Conservation (phyloP, 2,797 vertebrate genomes). For the Capromys pilorides region DNA sequence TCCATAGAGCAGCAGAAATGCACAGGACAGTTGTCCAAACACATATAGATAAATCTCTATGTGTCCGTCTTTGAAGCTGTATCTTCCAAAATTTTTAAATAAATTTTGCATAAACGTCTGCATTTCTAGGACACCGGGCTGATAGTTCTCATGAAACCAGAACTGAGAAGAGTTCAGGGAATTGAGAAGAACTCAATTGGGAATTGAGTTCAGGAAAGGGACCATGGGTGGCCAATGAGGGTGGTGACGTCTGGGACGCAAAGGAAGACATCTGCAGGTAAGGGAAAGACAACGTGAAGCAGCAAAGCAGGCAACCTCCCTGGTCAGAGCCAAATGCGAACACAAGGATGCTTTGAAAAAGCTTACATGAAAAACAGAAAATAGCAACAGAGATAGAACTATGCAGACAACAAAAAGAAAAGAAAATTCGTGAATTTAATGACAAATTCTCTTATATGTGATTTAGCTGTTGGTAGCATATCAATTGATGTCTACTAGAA, state of each 20-base stretch:
- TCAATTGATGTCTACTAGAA: neutral
- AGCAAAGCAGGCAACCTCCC: neutral
- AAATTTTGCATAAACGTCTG: neutral
- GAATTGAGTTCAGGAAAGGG: too few relatives aligned
- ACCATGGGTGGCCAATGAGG: neutral
- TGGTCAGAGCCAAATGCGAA: neutral
- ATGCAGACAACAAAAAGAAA: neutral
- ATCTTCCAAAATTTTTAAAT: neutral
- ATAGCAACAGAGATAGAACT: neutral
- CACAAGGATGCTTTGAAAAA: neutral
- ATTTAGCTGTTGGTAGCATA: neutral
- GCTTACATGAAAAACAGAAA: neutral
- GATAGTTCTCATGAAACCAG: neutral
- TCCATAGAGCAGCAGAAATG: too few relatives aligned
- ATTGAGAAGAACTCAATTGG: too few relatives aligned
- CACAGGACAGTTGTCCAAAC: too few relatives aligned
- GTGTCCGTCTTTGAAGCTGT: neutral
- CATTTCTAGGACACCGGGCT: neutral
- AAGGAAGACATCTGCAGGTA: neutral
- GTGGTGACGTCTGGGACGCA: neutral
- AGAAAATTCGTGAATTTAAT: neutral
- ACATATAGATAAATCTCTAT: too few relatives aligned
- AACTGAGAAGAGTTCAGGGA: neutral
- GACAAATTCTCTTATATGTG: neutral
- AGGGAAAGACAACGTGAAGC: neutral